A percentile compares a stretch with the other conserved stretches of the same genome.
These are phyloP conservation scores for Aphidius colemani DNA, from an alignment of 2,888 invertebrate species.

Conservation along the genomic window DNA sequence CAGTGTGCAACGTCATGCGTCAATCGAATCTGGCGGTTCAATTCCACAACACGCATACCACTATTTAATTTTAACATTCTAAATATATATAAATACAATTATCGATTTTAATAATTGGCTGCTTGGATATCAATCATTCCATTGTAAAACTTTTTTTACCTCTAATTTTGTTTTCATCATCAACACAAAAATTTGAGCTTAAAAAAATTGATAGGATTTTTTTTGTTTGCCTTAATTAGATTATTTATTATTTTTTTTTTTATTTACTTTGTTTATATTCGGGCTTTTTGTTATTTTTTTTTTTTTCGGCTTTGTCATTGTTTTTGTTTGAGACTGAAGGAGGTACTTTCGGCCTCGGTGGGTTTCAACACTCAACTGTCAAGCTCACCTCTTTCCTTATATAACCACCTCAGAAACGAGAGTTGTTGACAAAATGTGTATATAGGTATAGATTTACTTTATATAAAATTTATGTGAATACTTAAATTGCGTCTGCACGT, in stretches of 20 bases:
- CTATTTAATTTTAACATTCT: too few species aligned
- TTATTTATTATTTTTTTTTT: not conserved
- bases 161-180: too few species aligned
- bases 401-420: not conserved
- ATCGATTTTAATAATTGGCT: too few species aligned
- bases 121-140: too few species aligned
- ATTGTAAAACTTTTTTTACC: too few species aligned
- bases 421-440: conserved; percentile 18
- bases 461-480: conserved; percentile 12
- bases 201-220: too few species aligned
- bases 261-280: not conserved
- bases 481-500: conserved; percentile 11
- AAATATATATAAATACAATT: too few species aligned
- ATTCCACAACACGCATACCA: not conserved
- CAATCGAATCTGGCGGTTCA: not conserved
- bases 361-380: conserved; percentile 3
- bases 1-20: conserved; percentile 2
- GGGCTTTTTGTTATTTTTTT: not conserved
- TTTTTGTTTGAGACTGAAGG: conserved; percentile 1
- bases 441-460: conserved; percentile 4
- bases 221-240: too few species aligned
- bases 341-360: conserved; percentile 1
- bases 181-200: too few species aligned
- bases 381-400: not conserved
- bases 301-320: not conserved